Evolutionary conservation across 2,113 vertebrate species (phyloP), one percentile per base, ranked within the genome.

Genomic region (Calidris pygmaea): DNA sequence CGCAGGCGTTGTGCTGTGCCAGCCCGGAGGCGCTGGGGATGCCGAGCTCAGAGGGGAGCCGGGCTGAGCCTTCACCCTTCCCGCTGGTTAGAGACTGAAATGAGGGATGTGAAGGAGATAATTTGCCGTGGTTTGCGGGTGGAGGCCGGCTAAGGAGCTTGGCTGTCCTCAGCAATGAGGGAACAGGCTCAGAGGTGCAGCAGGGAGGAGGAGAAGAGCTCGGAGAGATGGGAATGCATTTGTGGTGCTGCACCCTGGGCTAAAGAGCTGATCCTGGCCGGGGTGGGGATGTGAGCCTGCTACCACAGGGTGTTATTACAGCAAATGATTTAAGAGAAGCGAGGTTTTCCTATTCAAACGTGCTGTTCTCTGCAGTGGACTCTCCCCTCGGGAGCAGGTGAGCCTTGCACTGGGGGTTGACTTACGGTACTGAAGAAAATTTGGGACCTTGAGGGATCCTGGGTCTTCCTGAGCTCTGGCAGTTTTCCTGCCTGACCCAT

Each of bases 1-100:
- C 0, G 0, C 19, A 13, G 75, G 41, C 9, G 2, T 10, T 60
- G 60, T 6, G 34, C 41, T 0, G 2, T n/a, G 50, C 37, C 70
- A 72, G 50, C 58, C 75, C 1, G 0, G 45, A 60, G 29, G 53
- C 5, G 3, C 56, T 0, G 0, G n/a, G 30, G 37, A 29, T 35
- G 78, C 34, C 0, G 9, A 56, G 23, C 24, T 32, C 2, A 0
- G 41, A 82, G 48, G 21, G 45, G 39, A 50, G 45, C 5, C 1
- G 27, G 12, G 23, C 58, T 39, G n/a, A 66, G 34, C 5, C 0
- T 27, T 56, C 5, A 1, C 45, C 50, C n/a, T 39, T 53, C 50
- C 55, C 0, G 4, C 37, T 80, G 43, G 15, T 18, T 53, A 47
- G 11, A 26, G 34, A 15, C 45, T 37, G 8, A 59, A 34, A 47